phyloP scores from a whole-genome alignment of 1,140 invertebrate species.

The Macrocentrus cingulum region DNA sequence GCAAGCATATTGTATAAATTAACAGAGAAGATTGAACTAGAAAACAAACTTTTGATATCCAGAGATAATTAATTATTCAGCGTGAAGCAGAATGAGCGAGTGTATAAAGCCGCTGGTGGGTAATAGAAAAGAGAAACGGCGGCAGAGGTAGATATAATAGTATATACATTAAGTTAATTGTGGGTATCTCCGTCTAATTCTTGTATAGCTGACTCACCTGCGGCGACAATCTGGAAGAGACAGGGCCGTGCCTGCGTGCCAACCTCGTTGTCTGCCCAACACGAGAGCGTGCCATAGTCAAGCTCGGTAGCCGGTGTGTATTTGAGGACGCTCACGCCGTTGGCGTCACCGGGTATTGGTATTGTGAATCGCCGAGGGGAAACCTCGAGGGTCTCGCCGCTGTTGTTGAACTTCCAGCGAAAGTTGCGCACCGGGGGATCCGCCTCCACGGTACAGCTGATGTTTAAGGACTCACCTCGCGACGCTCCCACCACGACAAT shows the following conservation, averaged over 20 bases:
- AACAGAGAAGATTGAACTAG: too few species aligned
- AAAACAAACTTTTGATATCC: too few species aligned
- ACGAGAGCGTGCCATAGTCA: slow-evolving; percentile 77
- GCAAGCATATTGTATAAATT: too few species aligned
- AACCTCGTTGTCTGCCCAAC: slow-evolving; percentile 76
- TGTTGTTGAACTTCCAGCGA: slow-evolving; percentile 91
- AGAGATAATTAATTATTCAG: too few species aligned
- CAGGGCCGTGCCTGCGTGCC: slow-evolving; percentile 75
- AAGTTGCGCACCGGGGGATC: slow-evolving; percentile 83
- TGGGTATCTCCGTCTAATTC: neutral
- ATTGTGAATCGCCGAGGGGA: slow-evolving; percentile 69
- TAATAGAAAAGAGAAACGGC: too few species aligned
- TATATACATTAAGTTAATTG: too few species aligned
- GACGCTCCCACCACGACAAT: slow-evolving; percentile 82
- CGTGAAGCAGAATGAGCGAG: too few species aligned
- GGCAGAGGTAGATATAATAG: too few species aligned
- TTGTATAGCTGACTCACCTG: slow-evolving; percentile 59
- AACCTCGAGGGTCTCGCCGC: slow-evolving; percentile 78
- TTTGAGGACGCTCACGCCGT: slow-evolving; percentile 58
- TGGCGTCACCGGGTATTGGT: slow-evolving; percentile 43
- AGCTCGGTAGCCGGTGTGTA: slow-evolving; percentile 60
- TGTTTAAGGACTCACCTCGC: slow-evolving; percentile 77
- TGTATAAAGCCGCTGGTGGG: too few species aligned
- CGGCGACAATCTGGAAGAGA: slow-evolving; percentile 76
- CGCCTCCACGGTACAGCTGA: slow-evolving; percentile 83